Conservation (phyloP, 2,888 invertebrate species). For the Drosophila nr. fundita region DNA sequence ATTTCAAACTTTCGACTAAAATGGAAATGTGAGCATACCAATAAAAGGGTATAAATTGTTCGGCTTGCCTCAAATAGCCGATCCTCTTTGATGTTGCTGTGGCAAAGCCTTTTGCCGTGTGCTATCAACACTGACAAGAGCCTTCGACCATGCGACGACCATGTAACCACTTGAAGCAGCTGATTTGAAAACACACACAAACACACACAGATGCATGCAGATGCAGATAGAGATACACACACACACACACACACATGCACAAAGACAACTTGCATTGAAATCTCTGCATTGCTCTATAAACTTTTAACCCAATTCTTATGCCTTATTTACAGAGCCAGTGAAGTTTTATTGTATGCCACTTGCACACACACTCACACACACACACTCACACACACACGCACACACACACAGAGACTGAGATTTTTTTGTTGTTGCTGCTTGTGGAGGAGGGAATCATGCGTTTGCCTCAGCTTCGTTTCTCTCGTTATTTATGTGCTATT, state of each 20-base stretch:
- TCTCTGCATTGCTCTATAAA: constrained; percentile 80
- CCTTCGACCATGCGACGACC: constrained; percentile 67
- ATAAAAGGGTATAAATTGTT: neutral
- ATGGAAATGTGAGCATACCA: neutral
- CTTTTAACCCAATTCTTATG: constrained; percentile 83
- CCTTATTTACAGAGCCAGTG: constrained; percentile 79
- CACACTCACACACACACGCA: neutral
- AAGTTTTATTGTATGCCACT: constrained; percentile 66
- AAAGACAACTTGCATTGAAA: constrained; percentile 52
- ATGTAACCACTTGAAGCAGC: constrained; percentile 70
- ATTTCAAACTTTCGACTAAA: neutral
- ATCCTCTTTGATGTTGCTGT: constrained; percentile 12
- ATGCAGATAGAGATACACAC: constrained; percentile 9
- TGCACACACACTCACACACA: constrained; percentile 24
- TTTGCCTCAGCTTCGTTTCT: constrained; percentile 32
- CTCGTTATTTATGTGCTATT: constrained; percentile 57
- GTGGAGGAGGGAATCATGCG: constrained; percentile 35
- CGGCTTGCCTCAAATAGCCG: neutral
- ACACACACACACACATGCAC: constrained; percentile 1
- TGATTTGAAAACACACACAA: constrained; percentile 57
- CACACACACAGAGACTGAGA: neutral
- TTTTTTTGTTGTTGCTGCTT: neutral
- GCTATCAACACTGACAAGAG: constrained; percentile 60
- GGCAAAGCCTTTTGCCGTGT: constrained; percentile 10
- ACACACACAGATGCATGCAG: neutral